A percentile compares a stretch with the other conserved stretches of the same genome.
phyloP scores from a whole-genome alignment of 2,797 vertebrate genomes.

The Danio albolineatus region DNA sequence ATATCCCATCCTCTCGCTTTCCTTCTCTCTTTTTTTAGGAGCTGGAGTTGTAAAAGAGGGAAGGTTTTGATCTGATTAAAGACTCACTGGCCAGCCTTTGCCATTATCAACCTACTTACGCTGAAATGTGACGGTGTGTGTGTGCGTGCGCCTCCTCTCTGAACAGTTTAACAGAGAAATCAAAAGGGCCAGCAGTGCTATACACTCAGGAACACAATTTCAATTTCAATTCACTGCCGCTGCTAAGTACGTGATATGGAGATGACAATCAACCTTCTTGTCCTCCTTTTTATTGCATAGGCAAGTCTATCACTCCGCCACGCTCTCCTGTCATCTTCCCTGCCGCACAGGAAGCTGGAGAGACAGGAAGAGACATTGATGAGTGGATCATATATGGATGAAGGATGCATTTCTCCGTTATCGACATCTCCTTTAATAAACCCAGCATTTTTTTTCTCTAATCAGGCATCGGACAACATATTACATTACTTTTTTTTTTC shows the following conservation, averaged over 20 bases:
- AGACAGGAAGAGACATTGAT: conserved; percentile 31
- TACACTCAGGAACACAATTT: conserved; percentile 79
- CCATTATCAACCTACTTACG: conserved; percentile 70
- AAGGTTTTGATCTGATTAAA: conserved; percentile 55
- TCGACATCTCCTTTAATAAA: conserved; percentile 75
- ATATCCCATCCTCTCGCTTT: conserved; percentile 38
- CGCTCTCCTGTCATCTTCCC: conserved; percentile 24
- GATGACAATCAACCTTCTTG: conserved; percentile 74
- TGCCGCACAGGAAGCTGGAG: conserved; percentile 23
- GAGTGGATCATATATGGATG: conserved; percentile 22
- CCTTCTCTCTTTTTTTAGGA: conserved; percentile 28
- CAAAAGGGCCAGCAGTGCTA: conserved; percentile 73
- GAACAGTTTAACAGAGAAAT: conserved; percentile 71
- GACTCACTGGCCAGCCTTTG: conserved; percentile 70
- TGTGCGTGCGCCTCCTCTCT: conserved; percentile 61
- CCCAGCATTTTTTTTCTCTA: conserved; percentile 61
- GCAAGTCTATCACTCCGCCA: conserved; percentile 4
- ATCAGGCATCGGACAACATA: conserved; percentile 72
- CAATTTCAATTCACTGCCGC: conserved; percentile 78
- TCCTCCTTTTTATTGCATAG: conserved; percentile 26
- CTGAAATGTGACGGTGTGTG: conserved; percentile 58
- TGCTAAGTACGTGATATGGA: conserved; percentile 76
- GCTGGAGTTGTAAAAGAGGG: conserved; percentile 1
- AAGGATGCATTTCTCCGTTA: conserved; percentile 65
- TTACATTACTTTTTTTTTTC: conserved; percentile 47